Conservation (phyloP, 2,797 vertebrate species). For the Labroides dimidiatus region DNA sequence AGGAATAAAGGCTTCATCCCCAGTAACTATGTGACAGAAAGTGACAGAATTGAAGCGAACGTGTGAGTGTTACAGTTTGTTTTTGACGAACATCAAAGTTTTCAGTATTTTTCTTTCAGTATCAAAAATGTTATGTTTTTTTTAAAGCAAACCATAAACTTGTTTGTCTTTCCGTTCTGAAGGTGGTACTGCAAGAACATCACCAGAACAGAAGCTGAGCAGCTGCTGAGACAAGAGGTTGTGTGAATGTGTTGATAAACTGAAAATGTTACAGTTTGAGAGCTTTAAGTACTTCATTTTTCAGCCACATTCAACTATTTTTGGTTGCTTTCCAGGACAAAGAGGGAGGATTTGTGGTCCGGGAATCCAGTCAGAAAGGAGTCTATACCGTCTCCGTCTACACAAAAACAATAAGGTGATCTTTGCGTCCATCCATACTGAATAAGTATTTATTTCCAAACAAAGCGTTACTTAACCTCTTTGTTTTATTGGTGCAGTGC, state of each 20-base stretch:
- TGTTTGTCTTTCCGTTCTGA: not conserved
- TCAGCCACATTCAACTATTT: not conserved
- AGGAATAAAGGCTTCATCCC: slow-evolving; percentile 92
- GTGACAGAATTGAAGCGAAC: slow-evolving; percentile 85
- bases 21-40: slow-evolving; percentile 91
- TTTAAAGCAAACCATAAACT: not conserved
- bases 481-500: slow-evolving; percentile 21
- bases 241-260: no score
- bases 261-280: no score
- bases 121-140: no score
- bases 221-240: slow-evolving; percentile 87
- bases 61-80: slow-evolving; percentile 77
- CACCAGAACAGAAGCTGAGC: slow-evolving; percentile 90
- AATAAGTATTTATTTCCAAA: no score
- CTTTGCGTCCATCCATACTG: not conserved
- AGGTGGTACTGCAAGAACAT: slow-evolving; percentile 93
- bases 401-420: slow-evolving; percentile 80
- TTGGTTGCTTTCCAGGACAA: slow-evolving; percentile 78
- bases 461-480: not conserved
- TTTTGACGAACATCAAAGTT: not conserved
- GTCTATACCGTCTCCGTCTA: slow-evolving; percentile 89
- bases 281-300: not conserved
- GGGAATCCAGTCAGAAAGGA: slow-evolving; percentile 89
- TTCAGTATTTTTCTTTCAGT: not conserved
- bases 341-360: slow-evolving; percentile 90